Evolutionary conservation across 30 jellyfish, hydroid and myxozoan genomes (phyloP).

Genomic region (Hydra vulgaris): DNA sequence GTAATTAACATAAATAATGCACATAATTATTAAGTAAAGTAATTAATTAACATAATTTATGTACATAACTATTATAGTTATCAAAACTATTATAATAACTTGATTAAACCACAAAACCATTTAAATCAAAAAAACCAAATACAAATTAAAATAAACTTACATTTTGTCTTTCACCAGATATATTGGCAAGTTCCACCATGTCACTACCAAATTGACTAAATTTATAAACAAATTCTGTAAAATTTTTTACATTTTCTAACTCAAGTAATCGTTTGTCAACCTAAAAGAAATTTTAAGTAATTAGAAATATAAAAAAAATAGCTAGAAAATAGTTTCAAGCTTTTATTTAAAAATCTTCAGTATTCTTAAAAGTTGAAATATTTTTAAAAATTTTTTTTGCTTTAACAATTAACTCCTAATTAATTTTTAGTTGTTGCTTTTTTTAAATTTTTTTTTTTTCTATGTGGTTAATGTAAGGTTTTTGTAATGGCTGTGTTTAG

Average conservation of each 20-base stretch:
- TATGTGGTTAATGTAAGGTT: no score
- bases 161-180: constrained; percentile 93
- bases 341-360: not conserved
- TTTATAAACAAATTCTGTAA: constrained; percentile 84
- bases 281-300: constrained; percentile 39
- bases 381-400: no score
- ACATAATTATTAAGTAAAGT: no score
- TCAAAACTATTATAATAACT: no score
- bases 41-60: no score
- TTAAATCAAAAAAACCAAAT: not conserved
- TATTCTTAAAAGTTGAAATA: not conserved
- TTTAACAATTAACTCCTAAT: no score
- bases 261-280: constrained; percentile 70
- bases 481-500: no score
- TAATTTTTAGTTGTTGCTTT: no score
- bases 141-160: constrained; percentile 56
- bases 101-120: not conserved
- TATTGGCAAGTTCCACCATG: constrained; percentile 92
- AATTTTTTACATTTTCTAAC: constrained; percentile 62
- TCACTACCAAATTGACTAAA: constrained; percentile 95
- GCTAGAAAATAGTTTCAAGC: not conserved
- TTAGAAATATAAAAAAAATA: no score
- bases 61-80: no score
- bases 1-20: no score
- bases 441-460: no score